Percentiles rank a stretch among this genome's conserved stretches.
Evolutionary conservation across 2,888 invertebrate species (phyloP).

Genomic region (Agonopterix arenella): DNA sequence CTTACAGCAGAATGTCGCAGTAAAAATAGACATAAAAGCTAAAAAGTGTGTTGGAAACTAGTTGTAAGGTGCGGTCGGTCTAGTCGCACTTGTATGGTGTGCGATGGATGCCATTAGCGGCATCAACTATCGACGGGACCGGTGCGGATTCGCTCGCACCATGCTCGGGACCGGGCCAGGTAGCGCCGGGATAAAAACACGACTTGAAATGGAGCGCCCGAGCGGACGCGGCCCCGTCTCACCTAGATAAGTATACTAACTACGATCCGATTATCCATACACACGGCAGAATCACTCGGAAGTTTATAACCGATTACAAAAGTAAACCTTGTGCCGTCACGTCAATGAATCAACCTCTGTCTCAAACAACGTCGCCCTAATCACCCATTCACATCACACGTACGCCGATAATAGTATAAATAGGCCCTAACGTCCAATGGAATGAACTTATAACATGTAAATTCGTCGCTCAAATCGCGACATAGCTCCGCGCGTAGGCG

Average conservation of each 20-base stretch:
- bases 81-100: conserved; percentile 25
- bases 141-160: conserved; percentile 13
- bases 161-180: conserved; percentile 36
- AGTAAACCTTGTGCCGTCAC: conserved; percentile 21
- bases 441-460: conserved; percentile 72
- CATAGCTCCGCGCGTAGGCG: conserved; percentile 66
- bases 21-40: conserved; percentile 18
- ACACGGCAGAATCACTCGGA: conserved; percentile 7
- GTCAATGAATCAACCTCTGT: conserved; percentile 40
- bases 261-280: conserved; percentile 17
- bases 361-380: conserved; percentile 40
- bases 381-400: conserved; percentile 65
- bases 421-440: conserved; percentile 61
- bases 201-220: conserved; percentile 64
- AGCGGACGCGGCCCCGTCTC: conserved; percentile 37
- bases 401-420: conserved; percentile 55
- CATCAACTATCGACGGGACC: conserved; percentile 36
- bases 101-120: conserved; percentile 38
- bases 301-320: conserved; percentile 15
- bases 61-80: conserved; percentile 38
- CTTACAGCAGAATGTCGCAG: too few relatives aligned
- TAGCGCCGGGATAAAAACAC: conserved; percentile 71
- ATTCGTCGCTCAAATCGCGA: conserved; percentile 74
- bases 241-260: conserved; percentile 60
- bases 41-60: conserved; percentile 26